Conservation (phyloP, 2,888 invertebrate species). For the Blastobasis adustella region DNA sequence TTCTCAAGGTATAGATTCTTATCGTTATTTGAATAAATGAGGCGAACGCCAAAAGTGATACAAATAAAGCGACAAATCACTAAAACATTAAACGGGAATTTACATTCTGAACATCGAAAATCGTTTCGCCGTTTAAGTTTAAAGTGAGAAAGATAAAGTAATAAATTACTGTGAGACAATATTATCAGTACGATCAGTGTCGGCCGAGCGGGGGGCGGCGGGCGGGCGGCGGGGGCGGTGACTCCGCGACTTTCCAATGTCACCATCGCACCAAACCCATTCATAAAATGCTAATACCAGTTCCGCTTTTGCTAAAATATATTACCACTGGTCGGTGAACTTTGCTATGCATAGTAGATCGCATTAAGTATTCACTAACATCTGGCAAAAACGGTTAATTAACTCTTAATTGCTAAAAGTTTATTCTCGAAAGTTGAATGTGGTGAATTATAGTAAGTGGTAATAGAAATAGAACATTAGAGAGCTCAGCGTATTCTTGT, state of each 20-base stretch:
- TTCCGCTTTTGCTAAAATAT: conserved; percentile 34
- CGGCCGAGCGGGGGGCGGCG: not conserved
- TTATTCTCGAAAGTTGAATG: too few relatives aligned
- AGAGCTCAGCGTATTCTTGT: too few relatives aligned
- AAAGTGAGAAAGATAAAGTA: conserved; percentile 5
- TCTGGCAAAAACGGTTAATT: conserved; percentile 41
- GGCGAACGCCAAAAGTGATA: too few relatives aligned
- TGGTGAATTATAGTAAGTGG: too few relatives aligned
- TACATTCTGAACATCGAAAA: conserved; percentile 1
- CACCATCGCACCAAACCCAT: conserved; percentile 37
- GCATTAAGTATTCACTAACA: conserved; percentile 53
- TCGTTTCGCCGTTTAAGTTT: conserved; percentile 8
- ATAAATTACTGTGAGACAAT: conserved; percentile 12
- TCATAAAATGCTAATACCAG: conserved; percentile 62
- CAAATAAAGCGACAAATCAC: not conserved
- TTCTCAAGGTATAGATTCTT: too few relatives aligned
- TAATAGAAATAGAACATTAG: too few relatives aligned
- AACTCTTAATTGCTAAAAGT: not conserved
- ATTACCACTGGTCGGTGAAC: conserved; percentile 28
- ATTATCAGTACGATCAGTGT: conserved; percentile 13
- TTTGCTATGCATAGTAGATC: conserved; percentile 34
- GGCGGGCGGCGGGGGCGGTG: conserved; percentile 19
- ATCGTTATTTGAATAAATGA: too few relatives aligned
- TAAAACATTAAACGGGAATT: conserved; percentile 6
- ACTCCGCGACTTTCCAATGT: conserved; percentile 53